These are phyloP conservation scores for Neomonachus schauinslandi DNA, from an alignment of 2,113 vertebrate genomes.

Conservation along the genomic window DNA sequence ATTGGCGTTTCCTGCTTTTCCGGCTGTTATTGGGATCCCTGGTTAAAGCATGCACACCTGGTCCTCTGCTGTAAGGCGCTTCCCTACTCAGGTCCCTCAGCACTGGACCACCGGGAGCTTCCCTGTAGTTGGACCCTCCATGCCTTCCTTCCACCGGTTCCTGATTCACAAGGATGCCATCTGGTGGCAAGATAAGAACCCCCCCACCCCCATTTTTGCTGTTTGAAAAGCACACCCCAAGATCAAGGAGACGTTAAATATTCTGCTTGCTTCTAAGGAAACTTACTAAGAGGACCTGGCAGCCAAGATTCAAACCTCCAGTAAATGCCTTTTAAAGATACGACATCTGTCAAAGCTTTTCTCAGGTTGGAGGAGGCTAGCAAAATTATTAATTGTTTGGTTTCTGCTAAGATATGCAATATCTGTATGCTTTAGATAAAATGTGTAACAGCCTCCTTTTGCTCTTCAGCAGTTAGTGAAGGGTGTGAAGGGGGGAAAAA, in stretches of 20 bases:
- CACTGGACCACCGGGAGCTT: background rate
- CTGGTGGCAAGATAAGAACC: conserved; percentile 4
- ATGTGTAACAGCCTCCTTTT: background rate
- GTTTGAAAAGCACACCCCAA: background rate
- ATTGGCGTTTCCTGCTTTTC: background rate
- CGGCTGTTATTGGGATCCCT: background rate
- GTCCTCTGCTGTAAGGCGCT: background rate
- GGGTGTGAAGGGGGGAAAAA: background rate
- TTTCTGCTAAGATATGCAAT: background rate
- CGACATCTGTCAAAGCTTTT: background rate
- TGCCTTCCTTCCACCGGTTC: background rate
- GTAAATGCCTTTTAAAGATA: background rate
- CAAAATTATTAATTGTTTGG: background rate
- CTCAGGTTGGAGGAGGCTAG: background rate
- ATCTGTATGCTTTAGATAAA: background rate
- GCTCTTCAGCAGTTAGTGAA: background rate
- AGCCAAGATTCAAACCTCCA: background rate
- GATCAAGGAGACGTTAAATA: conserved; percentile 7
- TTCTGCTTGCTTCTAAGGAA: background rate
- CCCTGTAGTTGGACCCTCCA: background rate
- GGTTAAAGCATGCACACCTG: background rate
- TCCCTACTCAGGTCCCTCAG: background rate
- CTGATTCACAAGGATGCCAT: conserved; percentile 22
- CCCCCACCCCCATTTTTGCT: background rate
- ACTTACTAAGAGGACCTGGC: background rate